Evolutionary conservation across 2,888 invertebrate species (phyloP).

Genomic region (Strigamia maritima): DNA sequence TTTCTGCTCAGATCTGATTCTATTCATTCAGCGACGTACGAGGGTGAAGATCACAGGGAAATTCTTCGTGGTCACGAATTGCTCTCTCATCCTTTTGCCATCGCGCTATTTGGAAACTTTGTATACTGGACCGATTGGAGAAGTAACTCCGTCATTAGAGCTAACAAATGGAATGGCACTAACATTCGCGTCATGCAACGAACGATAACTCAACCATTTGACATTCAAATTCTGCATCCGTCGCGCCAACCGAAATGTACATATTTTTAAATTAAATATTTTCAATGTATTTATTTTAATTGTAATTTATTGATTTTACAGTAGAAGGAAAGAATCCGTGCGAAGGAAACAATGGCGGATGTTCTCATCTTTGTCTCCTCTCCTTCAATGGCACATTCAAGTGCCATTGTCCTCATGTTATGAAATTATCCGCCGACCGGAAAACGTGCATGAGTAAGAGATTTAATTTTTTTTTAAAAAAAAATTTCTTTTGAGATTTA

Average conservation of each 20-base stretch:
- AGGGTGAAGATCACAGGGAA: constrained; percentile 67
- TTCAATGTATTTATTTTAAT: background rate
- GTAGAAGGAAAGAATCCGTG: constrained; percentile 63
- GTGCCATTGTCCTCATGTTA: constrained; percentile 84
- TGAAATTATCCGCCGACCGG: constrained; percentile 67
- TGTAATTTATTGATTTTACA: constrained; percentile 25
- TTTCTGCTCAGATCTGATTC: constrained; percentile 72
- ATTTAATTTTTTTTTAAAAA: background rate
- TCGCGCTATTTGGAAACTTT: constrained; percentile 77
- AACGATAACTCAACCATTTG: constrained; percentile 84
- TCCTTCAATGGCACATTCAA: constrained; percentile 63
- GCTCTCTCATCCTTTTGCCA: constrained; percentile 83
- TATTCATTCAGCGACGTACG: constrained; percentile 77
- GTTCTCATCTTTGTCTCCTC: constrained; percentile 76
- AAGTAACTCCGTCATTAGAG: constrained; percentile 74
- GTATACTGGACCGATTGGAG: constrained; percentile 96
- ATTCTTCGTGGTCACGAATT: constrained; percentile 71
- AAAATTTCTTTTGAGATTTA: background rate
- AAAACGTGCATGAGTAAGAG: constrained; percentile 64
- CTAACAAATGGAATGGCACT: constrained; percentile 80
- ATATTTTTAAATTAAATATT: background rate
- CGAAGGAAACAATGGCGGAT: constrained; percentile 66
- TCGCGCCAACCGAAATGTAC: constrained; percentile 66
- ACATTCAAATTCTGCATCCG: constrained; percentile 77
- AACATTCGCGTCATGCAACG: constrained; percentile 74